Percentiles rank a stretch among this genome's conserved stretches.
Conservation (phyloP, 2,888 invertebrate species). For the Microctonus hyperodae region DNA sequence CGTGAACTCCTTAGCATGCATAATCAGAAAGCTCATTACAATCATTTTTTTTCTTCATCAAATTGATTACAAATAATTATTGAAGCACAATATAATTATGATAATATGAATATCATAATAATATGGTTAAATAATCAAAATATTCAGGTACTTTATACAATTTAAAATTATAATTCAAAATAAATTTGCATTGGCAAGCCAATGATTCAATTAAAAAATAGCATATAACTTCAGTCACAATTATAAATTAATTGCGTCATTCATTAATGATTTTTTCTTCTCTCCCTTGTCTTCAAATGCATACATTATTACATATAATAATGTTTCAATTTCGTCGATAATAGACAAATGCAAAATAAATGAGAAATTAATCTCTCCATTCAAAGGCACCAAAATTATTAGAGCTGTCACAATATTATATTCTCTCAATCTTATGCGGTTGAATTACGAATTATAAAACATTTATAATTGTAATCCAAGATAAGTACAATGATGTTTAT, state of each 20-base stretch:
- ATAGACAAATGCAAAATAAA: background rate
- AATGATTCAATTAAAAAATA: background rate
- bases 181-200: constrained; percentile 11
- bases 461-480: constrained; percentile 4
- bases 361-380: background rate
- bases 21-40: background rate
- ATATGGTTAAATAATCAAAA: constrained; percentile 21
- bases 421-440: background rate
- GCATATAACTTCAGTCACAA: background rate
- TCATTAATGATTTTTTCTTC: background rate
- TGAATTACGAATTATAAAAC: background rate
- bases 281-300: background rate
- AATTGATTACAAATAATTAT: constrained; percentile 3
- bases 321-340: background rate
- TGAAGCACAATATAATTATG: background rate
- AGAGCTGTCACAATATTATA: background rate
- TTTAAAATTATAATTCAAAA: constrained; percentile 57
- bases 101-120: constrained; percentile 3
- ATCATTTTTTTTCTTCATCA: constrained; percentile 15
- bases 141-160: constrained; percentile 62
- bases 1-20: background rate
- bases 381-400: constrained; percentile 4
- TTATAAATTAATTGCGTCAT: background rate
- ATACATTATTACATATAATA: background rate
- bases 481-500: constrained; percentile 11